A percentile compares a stretch with the other conserved stretches of the same genome.
phyloP scores from a whole-genome alignment of 2,888 invertebrate species.

The Zygaena filipendulae region DNA sequence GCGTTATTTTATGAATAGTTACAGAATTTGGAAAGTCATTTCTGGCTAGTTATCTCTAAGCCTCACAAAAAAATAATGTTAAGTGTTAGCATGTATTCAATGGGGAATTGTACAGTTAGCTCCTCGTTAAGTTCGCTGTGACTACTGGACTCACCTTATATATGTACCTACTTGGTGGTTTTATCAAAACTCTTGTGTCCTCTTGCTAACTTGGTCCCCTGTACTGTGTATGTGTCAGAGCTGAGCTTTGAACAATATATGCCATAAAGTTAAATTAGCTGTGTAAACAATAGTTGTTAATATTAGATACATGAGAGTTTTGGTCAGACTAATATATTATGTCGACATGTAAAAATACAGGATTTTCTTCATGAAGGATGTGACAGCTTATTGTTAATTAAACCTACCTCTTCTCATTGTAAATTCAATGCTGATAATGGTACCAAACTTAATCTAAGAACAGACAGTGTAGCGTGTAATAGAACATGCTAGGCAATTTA shows the following conservation, averaged over 20 bases:
- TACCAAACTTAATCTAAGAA: constrained; percentile 62
- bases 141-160: constrained; percentile 56
- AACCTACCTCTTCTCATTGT: constrained; percentile 66
- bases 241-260: constrained; percentile 50
- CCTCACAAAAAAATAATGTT: constrained; percentile 60
- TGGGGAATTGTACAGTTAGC: constrained; percentile 69
- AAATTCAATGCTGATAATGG: constrained; percentile 62
- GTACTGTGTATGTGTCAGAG: constrained; percentile 36
- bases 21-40: constrained; percentile 66
- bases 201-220: constrained; percentile 30
- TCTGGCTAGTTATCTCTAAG: constrained; percentile 59
- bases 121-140: constrained; percentile 68
- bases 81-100: constrained; percentile 68
- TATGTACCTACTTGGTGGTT: constrained; percentile 52
- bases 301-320: constrained; percentile 54
- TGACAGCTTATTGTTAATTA: constrained; percentile 52
- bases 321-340: constrained; percentile 36
- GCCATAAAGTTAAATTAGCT: constrained; percentile 37
- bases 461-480: constrained; percentile 25
- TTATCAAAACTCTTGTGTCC: constrained; percentile 57
- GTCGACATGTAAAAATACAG: constrained; percentile 62
- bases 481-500: constrained; percentile 31
- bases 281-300: constrained; percentile 28
- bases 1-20: too few species aligned
- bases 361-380: constrained; percentile 46